Conservation (phyloP, 2,113 vertebrate species). For the Oryzias celebensis region DNA sequence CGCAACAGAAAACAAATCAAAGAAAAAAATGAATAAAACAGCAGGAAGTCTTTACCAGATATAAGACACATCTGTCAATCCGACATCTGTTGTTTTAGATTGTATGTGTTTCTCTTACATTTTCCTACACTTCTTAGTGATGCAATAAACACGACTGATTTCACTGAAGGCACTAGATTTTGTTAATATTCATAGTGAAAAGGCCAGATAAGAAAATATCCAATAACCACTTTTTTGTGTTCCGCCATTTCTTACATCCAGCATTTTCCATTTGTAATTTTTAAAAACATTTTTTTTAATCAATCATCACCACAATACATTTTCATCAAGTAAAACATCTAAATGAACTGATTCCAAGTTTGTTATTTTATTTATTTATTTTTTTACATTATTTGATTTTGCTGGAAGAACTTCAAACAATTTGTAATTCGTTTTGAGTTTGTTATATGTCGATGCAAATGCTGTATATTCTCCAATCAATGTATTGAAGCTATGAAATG, state of each 20-base stretch:
- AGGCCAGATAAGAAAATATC: neutral
- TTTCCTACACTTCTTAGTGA: constrained; percentile 28
- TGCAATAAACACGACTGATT: neutral
- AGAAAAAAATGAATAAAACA: constrained; percentile 22
- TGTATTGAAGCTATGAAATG: neutral
- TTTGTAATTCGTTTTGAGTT: constrained; percentile 6
- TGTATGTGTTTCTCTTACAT: constrained; percentile 34
- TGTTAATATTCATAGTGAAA: neutral
- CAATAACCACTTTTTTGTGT: too few relatives aligned
- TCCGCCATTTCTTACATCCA: too few relatives aligned
- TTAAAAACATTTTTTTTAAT: neutral
- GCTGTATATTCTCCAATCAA: constrained; percentile 2
- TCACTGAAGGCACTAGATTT: neutral
- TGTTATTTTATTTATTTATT: neutral
- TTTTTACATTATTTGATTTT: constrained; percentile 21
- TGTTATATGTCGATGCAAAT: constrained; percentile 25
- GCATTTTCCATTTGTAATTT: too few relatives aligned
- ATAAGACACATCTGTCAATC: constrained; percentile 47
- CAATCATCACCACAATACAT: neutral
- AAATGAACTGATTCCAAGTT: neutral
- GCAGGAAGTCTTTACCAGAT: constrained; percentile 39
- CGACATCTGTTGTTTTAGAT: constrained; percentile 45
- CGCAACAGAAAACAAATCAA: constrained; percentile 12
- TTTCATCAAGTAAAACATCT: constrained; percentile 7
- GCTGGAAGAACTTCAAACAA: constrained; percentile 27